phyloP scores from a whole-genome alignment of 2,888 invertebrate genomes.

The Nymphalis c-album region DNA sequence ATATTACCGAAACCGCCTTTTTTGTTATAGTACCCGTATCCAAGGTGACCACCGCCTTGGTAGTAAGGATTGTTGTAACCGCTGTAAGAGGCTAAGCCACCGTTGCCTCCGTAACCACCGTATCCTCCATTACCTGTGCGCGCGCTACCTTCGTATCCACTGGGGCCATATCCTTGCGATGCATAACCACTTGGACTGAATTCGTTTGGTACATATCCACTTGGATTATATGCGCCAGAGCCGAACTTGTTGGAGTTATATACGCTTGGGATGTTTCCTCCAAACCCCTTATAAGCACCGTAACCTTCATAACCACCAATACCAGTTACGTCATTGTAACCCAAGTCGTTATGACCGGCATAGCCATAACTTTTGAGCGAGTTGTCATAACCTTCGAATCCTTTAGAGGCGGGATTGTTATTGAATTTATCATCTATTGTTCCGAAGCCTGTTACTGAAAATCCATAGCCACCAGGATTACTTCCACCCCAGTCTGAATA shows the following conservation, averaged over 20 bases:
- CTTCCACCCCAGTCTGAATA: constrained; percentile 64
- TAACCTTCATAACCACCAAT: constrained; percentile 21
- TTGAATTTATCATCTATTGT: constrained; percentile 37
- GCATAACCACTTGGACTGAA: constrained; percentile 16
- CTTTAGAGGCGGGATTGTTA: constrained; percentile 35
- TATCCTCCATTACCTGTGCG: constrained; percentile 41
- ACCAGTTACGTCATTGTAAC: constrained; percentile 1
- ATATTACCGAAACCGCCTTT: constrained; percentile 65
- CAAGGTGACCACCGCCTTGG: constrained; percentile 78
- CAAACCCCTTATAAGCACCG: constrained; percentile 35
- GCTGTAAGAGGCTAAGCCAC: constrained; percentile 80
- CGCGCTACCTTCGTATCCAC: constrained; percentile 14
- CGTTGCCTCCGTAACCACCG: constrained; percentile 83
- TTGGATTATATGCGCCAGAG: constrained; percentile 3
- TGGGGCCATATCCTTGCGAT: constrained; percentile 2
- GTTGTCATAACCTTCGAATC: constrained; percentile 39
- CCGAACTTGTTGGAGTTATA: constrained; percentile 20
- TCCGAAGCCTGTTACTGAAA: constrained; percentile 44
- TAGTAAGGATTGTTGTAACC: constrained; percentile 82
- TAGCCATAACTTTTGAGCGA: constrained; percentile 30
- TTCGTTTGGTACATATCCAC: constrained; percentile 9
- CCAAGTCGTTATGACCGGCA: constrained; percentile 38
- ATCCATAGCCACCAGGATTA: constrained; percentile 53
- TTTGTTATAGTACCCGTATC: constrained; percentile 80
- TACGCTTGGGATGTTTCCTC: constrained; percentile 19